Percentiles rank a stretch among this genome's conserved stretches.
phyloP scores from a whole-genome alignment of 2,797 vertebrate genomes.

The Chelon auratus region DNA sequence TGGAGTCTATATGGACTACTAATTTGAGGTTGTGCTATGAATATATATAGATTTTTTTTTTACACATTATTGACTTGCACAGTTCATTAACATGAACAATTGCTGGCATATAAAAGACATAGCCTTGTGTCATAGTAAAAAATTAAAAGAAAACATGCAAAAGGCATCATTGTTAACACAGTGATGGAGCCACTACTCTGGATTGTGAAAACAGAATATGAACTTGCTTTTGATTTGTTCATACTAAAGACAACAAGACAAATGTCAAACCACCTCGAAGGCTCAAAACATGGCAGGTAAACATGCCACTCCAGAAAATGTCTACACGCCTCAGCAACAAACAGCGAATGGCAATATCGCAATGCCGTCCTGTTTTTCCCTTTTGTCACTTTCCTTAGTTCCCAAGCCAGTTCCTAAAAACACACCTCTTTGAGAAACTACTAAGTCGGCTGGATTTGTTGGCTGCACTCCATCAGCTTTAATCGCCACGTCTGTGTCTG shows the following conservation, averaged over 20 bases:
- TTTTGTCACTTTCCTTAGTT: background rate
- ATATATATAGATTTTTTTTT: background rate
- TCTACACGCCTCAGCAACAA: background rate
- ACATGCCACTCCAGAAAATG: background rate
- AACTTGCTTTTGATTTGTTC: background rate
- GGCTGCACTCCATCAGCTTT: slow-evolving; percentile 41
- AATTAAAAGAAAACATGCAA: too few species aligned
- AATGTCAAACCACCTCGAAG: background rate
- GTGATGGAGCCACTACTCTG: too few species aligned
- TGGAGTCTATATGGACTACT: background rate
- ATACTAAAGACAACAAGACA: background rate
- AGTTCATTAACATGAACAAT: too few species aligned
- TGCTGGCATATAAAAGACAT: too few species aligned
- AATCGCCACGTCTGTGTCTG: slow-evolving; percentile 39
- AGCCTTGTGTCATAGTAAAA: too few species aligned
- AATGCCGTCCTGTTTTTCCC: background rate
- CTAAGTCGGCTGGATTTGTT: slow-evolving; percentile 13
- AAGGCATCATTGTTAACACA: too few species aligned
- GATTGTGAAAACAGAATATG: too few species aligned
- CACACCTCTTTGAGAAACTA: slow-evolving; percentile 16
- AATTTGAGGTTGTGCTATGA: background rate
- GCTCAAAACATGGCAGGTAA: background rate
- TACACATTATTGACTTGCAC: background rate
- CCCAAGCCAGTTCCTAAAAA: slow-evolving; percentile 31
- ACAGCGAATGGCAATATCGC: background rate